Base-by-base conservation (phyloP, 2,797 vertebrate species). In the Garrulus glandarius region DNA sequence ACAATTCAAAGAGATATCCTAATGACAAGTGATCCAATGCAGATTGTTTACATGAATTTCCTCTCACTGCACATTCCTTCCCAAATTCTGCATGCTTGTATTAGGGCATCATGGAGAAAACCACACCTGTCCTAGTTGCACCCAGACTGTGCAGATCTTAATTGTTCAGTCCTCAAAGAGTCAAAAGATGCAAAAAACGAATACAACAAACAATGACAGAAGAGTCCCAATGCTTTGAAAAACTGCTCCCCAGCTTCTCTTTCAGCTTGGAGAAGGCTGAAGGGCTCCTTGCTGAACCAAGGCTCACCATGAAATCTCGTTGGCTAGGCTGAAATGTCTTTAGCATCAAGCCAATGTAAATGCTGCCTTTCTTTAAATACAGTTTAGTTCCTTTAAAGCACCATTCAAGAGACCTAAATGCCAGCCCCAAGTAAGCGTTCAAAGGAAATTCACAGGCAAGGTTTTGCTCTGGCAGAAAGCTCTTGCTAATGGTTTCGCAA, bases 301-400 rank as follows among this genome's bases (percentile, higher is more conserved):
- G 56, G 50, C 59, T 84, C 23, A 27, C 83, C 59, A 69, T 29
- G 41, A 90, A 82, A 92, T 61, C 67, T 36, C 7, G 1, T 20
- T 86, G 78, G 36, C 15, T 61, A 16, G 70, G 77, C 44, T 95
- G 87, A 92, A 82, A 84, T 5, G 50, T 46, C 83, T 84, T 87
- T 69, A 90, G 24, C 50, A 86, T 78, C 77, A 90, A 70, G 63
- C 9, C 5, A 94, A 43, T 29, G 20, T 86, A 88, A 94, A 90
- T 32, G 60, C 47, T 93, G 88, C 77, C 67, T 52, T 92, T 79
- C 92, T 96, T 94, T 93, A 95, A 94, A 87, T 41, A 65, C 88
- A 87, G 86, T 91, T 95, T 95, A 94, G 67, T 49, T 91, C 71
- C 83, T 95, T 84, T 87, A 91, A 63, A 88, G 80, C 69, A 77